Conservation (phyloP, 2,113 vertebrate genomes). For the Tretioscincus oriximinensis region DNA sequence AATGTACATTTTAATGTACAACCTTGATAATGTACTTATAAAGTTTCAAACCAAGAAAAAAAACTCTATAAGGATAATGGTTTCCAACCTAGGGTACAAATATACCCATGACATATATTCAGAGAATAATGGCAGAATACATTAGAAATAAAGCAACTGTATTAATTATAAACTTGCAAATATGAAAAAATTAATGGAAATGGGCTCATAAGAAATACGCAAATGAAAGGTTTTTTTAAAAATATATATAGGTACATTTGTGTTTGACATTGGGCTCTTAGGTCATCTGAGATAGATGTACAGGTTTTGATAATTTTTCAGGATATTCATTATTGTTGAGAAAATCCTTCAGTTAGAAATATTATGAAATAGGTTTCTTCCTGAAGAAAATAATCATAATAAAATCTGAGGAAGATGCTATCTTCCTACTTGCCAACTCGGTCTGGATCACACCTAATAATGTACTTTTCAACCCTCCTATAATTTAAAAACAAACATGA, state of each 20-base stretch:
- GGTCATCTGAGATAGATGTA: not conserved
- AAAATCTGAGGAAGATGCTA: not conserved
- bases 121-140: too few relatives aligned
- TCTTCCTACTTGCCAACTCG: too few relatives aligned
- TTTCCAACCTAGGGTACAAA: too few relatives aligned
- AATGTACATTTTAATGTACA: not conserved
- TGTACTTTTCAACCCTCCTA: not conserved
- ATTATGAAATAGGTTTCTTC: not conserved
- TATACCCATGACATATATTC: too few relatives aligned
- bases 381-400: fast-evolving
- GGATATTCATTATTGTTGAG: too few relatives aligned
- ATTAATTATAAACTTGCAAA: too few relatives aligned
- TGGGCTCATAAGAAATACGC: too few relatives aligned
- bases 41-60: not conserved
- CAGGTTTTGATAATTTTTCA: not conserved
- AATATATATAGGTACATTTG: not conserved
- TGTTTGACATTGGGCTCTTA: not conserved
- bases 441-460: not conserved
- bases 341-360: fast-evolving
- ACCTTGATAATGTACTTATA: not conserved
- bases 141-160: too few relatives aligned
- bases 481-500: not conserved
- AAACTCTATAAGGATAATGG: too few relatives aligned
- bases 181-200: too few relatives aligned
- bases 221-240: too few relatives aligned